phyloP scores from a whole-genome alignment of 2,797 vertebrate genomes.

The Luscinia luscinia region DNA sequence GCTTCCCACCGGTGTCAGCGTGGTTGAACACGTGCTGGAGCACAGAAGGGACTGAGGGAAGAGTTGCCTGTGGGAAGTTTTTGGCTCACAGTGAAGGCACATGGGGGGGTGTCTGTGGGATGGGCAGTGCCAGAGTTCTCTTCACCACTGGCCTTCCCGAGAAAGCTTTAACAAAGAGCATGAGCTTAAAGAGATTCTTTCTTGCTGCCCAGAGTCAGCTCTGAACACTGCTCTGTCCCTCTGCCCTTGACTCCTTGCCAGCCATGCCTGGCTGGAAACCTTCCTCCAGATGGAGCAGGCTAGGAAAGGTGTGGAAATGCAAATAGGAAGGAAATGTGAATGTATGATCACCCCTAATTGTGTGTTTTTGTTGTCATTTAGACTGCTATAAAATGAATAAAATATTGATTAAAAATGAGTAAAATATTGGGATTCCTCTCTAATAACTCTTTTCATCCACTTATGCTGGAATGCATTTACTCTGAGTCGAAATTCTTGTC shows the following conservation, averaged over 20 bases:
- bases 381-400: not conserved
- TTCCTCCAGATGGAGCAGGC: slow-evolving; percentile 28
- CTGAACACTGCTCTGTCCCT: not conserved
- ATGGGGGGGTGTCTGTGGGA: not conserved
- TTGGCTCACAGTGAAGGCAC: not conserved
- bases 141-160: not conserved
- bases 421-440: slow-evolving; percentile 10
- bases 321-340: not conserved
- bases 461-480: not conserved
- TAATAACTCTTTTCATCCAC: not conserved
- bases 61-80: slow-evolving; percentile 7
- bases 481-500: not conserved
- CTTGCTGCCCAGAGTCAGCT: not conserved
- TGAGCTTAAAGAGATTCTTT: not conserved
- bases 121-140: not conserved
- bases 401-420: not conserved
- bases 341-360: not conserved
- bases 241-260: slow-evolving; percentile 24
- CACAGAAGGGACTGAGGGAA: not conserved
- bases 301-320: not conserved
- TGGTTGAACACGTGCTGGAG: slow-evolving; percentile 34
- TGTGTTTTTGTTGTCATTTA: not conserved
- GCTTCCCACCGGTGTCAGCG: not conserved
- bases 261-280: not conserved
- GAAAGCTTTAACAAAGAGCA: not conserved